Conservation (phyloP, 2,888 invertebrate genomes). For the Acleris sparsana region DNA sequence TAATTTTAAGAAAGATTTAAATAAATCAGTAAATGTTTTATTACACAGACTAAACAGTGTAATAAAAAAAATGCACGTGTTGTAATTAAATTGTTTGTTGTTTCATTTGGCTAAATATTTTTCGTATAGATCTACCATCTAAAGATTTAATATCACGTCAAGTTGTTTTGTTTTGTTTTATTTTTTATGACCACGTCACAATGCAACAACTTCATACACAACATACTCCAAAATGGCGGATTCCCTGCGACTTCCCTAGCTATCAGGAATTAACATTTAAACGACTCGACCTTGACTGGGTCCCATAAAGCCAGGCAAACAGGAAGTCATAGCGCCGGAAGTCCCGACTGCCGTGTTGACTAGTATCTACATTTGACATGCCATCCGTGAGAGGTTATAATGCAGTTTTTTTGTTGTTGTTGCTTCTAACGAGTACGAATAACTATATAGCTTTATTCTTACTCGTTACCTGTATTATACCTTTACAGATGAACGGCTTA, state of each 20-base stretch:
- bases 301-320: slow-evolving; percentile 8
- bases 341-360: slow-evolving; percentile 14
- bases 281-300: slow-evolving; percentile 3
- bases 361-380: slow-evolving; percentile 8
- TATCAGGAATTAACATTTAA: slow-evolving; percentile 14
- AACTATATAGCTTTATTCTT: too few relatives aligned
- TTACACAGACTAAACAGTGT: too few relatives aligned
- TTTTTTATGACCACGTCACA: not conserved
- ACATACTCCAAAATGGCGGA: slow-evolving; percentile 2
- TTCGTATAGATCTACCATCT: too few relatives aligned
- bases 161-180: not conserved
- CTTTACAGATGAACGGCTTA: too few relatives aligned
- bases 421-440: too few relatives aligned
- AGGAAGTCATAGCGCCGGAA: slow-evolving; percentile 5
- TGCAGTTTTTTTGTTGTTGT: not conserved
- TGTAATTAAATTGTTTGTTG: too few relatives aligned
- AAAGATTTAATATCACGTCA: too few relatives aligned
- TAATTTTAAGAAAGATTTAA: too few relatives aligned
- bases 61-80: too few relatives aligned
- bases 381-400: not conserved
- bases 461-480: too few relatives aligned
- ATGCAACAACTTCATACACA: not conserved
- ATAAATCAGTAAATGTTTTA: too few relatives aligned
- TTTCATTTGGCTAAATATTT: too few relatives aligned
- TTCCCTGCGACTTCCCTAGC: not conserved